phyloP scores from a whole-genome alignment of 2,888 invertebrate genomes.

The Noctua comes region DNA sequence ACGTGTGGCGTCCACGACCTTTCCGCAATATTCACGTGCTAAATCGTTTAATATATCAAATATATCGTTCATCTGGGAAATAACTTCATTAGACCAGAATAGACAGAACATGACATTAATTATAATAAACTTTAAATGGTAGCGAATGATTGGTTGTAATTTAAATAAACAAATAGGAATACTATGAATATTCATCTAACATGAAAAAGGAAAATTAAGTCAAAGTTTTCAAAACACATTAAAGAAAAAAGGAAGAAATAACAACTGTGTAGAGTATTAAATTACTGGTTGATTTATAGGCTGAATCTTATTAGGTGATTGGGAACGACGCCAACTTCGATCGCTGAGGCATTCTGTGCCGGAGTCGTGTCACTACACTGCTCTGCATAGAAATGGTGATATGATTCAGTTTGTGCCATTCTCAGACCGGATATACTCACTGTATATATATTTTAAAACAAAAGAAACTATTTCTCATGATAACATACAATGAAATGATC shows the following conservation, averaged over 20 bases:
- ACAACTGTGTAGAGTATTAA: conserved; percentile 49
- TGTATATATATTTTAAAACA: conserved; percentile 40
- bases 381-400: conserved; percentile 70
- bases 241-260: conserved; percentile 44
- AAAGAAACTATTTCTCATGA: conserved; percentile 22
- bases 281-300: conserved; percentile 55
- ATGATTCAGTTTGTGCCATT: conserved; percentile 55
- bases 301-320: conserved; percentile 58
- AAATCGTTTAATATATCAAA: conserved; percentile 57
- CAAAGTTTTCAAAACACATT: conserved; percentile 40
- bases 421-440: conserved; percentile 24
- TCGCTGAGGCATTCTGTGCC: conserved; percentile 67
- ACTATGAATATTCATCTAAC: conserved; percentile 46
- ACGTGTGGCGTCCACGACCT: conserved; percentile 73
- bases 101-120: conserved; percentile 43
- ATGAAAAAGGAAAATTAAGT: conserved; percentile 49
- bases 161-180: conserved; percentile 40
- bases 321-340: conserved; percentile 73
- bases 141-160: conserved; percentile 27
- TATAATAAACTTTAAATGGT: conserved; percentile 29
- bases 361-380: conserved; percentile 67
- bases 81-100: conserved; percentile 48
- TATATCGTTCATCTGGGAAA: conserved; percentile 52
- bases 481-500: conserved; percentile 8
- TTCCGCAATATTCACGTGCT: conserved; percentile 61